Base-by-base conservation (phyloP, 2,113 vertebrate species). In the Polypterus bichir region DNA sequence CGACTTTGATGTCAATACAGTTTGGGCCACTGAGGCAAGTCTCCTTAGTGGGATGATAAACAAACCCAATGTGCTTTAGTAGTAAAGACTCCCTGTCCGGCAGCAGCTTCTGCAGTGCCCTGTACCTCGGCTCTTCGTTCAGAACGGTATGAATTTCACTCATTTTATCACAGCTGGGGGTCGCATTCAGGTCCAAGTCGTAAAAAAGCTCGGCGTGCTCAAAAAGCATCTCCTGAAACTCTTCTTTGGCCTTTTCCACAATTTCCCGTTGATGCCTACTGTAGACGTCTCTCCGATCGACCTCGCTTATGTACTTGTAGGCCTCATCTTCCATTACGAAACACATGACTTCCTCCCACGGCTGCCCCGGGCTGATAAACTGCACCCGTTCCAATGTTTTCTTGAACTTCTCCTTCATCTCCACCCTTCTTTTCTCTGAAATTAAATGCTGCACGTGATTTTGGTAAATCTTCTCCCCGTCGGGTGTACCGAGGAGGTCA, bases 201-300 rank as follows among this genome's bases (percentile, higher is more conserved):
- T 97, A 98, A 86, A 99, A 99, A 5, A 98, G 82, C 74, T 99
- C 95, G 44, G 95, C 93, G 52, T 98, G 94, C 76, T 99, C 95
- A 78, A 99, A 98, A 78, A 99, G 93, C 97, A 99, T 96, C 91
- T 99, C 93, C 86, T 99, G 97, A 87, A 99, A 98, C 79, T 98
- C 95, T 80, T 98, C 95, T 89, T 97, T 98, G 87, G 95, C 95
- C 88, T 91, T 90, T 89, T 98, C 94, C 79, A 98, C 93, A 74
- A 99, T 97, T 86, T 99, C 95, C 76, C 91, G 88, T 83, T 97
- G 95, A 83, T 98, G 93, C 67, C 87, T 88, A 71, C 82, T 83
- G 75, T 99, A 99, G 55, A 98, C 93, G 74, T 97, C 96, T 74
- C 90, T 88, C 68, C 94, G 89, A 69, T 99, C 95, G 65, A 81